These are phyloP conservation scores for Stenolophus ochropezus DNA, from an alignment of 2,888 invertebrate genomes.

Conservation along the genomic window DNA sequence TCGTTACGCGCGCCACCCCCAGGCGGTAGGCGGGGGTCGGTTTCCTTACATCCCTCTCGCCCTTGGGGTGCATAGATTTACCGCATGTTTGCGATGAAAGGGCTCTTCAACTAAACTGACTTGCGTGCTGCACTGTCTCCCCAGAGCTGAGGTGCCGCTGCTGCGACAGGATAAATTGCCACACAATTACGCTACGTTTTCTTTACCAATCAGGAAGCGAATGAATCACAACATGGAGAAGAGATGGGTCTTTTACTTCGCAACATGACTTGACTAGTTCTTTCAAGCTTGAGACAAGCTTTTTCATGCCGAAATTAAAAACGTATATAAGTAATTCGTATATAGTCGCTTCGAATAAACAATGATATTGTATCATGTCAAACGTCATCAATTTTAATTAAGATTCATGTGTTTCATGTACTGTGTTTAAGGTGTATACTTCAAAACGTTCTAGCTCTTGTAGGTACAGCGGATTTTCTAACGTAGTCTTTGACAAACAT, in stretches of 20 bases:
- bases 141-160: constrained; percentile 5
- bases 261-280: too few relatives aligned
- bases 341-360: too few relatives aligned
- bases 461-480: too few relatives aligned
- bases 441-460: too few relatives aligned
- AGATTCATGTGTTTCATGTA: too few relatives aligned
- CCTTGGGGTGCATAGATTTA: constrained; percentile 73
- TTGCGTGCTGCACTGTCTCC: constrained; percentile 43
- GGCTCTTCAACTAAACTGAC: constrained; percentile 59
- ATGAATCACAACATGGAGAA: constrained; percentile 1
- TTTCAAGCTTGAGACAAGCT: not conserved
- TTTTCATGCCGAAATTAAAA: too few relatives aligned
- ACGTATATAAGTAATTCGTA: too few relatives aligned
- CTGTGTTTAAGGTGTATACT: too few relatives aligned
- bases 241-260: not conserved
- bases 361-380: too few relatives aligned
- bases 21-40: constrained; percentile 28
- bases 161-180: constrained; percentile 25
- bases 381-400: too few relatives aligned
- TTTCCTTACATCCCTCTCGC: constrained; percentile 21
- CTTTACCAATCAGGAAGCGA: constrained; percentile 23
- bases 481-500: too few relatives aligned
- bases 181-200: constrained; percentile 37
- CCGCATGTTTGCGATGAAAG: constrained; percentile 70
- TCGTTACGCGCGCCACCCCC: constrained; percentile 20